phyloP scores from a whole-genome alignment of 2,113 vertebrate genomes.

The Rhombomys opimus region DNA sequence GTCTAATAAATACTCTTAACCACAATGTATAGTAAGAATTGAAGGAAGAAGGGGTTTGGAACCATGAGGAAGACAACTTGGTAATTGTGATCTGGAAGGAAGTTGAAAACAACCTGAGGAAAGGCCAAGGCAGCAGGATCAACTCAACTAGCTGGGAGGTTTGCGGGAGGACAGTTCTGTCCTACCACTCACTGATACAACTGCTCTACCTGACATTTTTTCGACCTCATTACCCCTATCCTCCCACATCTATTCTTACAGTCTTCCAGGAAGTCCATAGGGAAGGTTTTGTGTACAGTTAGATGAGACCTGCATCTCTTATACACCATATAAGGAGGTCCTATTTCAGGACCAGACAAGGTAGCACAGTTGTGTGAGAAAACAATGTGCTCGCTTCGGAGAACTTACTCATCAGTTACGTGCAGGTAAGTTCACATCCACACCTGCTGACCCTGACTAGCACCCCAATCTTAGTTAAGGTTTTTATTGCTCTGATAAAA shows the following conservation, averaged over 20 bases:
- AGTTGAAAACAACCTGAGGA: background rate
- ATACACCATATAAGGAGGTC: background rate
- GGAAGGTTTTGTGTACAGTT: background rate
- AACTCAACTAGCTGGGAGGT: background rate
- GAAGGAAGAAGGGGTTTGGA: background rate
- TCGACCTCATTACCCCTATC: background rate
- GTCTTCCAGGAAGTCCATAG: background rate
- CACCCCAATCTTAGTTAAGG: background rate
- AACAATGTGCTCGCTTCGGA: background rate
- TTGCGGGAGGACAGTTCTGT: no score
- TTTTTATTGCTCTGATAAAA: background rate
- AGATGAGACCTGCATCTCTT: background rate
- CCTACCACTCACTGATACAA: rapidly evolving
- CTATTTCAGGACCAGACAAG: background rate
- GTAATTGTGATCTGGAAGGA: background rate
- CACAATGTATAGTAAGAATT: rapidly evolving
- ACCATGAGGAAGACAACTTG: background rate
- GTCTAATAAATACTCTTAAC: background rate
- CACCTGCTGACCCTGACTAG: background rate
- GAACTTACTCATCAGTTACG: background rate
- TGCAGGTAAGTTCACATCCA: background rate
- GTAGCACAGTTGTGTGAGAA: background rate
- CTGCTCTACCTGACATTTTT: background rate
- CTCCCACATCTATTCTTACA: rapidly evolving
- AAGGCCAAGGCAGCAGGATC: background rate